phyloP scores from a whole-genome alignment of 2,113 vertebrate genomes.

The Hoplias malabaricus region DNA sequence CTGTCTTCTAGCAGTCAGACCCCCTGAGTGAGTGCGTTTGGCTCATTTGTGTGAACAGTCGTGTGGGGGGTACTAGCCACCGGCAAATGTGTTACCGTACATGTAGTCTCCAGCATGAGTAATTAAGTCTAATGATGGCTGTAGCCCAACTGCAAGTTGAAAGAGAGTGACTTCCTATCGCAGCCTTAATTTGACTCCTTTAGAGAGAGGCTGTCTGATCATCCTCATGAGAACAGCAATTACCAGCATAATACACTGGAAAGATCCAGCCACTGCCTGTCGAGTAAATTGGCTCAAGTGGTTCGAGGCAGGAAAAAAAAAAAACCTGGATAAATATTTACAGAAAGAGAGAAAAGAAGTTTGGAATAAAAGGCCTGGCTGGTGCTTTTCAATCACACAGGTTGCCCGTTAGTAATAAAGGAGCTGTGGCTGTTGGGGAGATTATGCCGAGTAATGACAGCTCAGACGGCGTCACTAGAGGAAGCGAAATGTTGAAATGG shows the following conservation, averaged over 20 bases:
- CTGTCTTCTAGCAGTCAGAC: not conserved
- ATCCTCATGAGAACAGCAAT: conserved; percentile 37
- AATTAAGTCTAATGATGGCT: conserved; percentile 33
- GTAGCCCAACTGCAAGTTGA: conserved; percentile 23
- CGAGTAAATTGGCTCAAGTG: conserved; percentile 16
- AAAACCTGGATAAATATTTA: conserved; percentile 39
- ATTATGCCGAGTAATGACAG: conserved; percentile 43
- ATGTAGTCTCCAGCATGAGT: conserved; percentile 14
- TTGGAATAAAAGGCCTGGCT: not conserved
- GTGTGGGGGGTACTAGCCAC: conserved; percentile 21
- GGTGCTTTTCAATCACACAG: conserved; percentile 19
- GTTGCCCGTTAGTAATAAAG: conserved; percentile 13
- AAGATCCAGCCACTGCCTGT: conserved; percentile 27
- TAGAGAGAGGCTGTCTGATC: conserved; percentile 30
- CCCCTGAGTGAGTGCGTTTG: not conserved
- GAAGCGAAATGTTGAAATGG: conserved; percentile 31
- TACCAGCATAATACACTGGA: conserved; percentile 35
- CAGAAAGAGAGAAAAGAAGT: not conserved
- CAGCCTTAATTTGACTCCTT: conserved; percentile 25
- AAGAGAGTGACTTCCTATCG: conserved; percentile 9
- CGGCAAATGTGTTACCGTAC: conserved; percentile 16
- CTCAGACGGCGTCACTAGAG: conserved; percentile 4
- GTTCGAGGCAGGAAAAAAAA: not conserved
- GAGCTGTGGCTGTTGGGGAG: conserved; percentile 9
- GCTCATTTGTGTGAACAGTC: not conserved